These are phyloP conservation scores for Agrotis puta DNA, from an alignment of 2,888 invertebrate genomes.

Conservation along the genomic window DNA sequence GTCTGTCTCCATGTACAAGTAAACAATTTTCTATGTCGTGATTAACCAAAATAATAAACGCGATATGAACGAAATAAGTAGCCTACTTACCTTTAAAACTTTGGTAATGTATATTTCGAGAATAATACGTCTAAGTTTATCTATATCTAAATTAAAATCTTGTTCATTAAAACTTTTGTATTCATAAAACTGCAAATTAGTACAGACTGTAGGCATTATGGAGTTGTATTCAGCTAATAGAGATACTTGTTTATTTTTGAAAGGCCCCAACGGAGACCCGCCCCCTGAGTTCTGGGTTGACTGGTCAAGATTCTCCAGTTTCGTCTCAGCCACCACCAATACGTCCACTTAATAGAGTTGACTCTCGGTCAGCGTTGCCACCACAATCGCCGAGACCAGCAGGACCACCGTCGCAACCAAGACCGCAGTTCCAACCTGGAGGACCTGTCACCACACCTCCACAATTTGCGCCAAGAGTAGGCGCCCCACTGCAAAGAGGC, in stretches of 20 bases:
- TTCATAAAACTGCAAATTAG: slow-evolving; percentile 28
- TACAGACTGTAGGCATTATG: background rate
- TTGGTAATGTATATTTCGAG: slow-evolving; percentile 22
- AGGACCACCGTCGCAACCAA: slow-evolving; percentile 75
- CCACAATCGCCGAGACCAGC: slow-evolving; percentile 79
- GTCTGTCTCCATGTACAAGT: slow-evolving; percentile 23
- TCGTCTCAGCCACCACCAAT: slow-evolving; percentile 78
- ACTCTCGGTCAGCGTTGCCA: slow-evolving; percentile 84
- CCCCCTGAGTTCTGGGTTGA: slow-evolving; percentile 76
- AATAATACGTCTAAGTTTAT: slow-evolving; percentile 16
- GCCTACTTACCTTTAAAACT: slow-evolving; percentile 30
- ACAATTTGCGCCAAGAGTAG: slow-evolving; percentile 81
- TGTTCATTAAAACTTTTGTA: slow-evolving; percentile 43
- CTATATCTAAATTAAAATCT: slow-evolving; percentile 58
- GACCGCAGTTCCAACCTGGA: slow-evolving; percentile 87
- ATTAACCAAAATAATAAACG: slow-evolving; percentile 23
- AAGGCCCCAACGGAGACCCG: slow-evolving; percentile 84
- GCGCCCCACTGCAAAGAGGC: slow-evolving; percentile 77
- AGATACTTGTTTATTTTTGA: slow-evolving; percentile 67
- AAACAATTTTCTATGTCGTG: slow-evolving; percentile 33
- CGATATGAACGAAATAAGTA: slow-evolving; percentile 29
- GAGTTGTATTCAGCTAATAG: slow-evolving; percentile 15
- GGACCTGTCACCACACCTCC: slow-evolving; percentile 82
- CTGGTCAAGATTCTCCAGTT: slow-evolving; percentile 73
- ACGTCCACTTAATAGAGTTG: slow-evolving; percentile 82